A percentile compares a stretch with the other conserved stretches of the same genome.
These are phyloP conservation scores for Linyphia triangularis DNA, from an alignment of 2,888 invertebrate genomes.

Conservation along the genomic window DNA sequence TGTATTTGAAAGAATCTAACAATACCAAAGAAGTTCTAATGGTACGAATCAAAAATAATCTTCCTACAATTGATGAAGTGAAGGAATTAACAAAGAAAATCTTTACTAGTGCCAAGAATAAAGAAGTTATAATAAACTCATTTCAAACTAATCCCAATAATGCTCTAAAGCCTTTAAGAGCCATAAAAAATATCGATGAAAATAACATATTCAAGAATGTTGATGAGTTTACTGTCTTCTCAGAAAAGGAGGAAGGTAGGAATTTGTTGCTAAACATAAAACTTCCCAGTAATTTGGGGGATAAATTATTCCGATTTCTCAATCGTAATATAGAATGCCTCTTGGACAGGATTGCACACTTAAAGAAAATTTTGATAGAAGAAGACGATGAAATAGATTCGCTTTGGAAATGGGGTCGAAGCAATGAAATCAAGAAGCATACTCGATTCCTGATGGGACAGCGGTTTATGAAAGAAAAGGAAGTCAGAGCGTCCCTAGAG, in stretches of 20 bases:
- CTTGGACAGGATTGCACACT: background rate
- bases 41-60: background rate
- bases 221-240: background rate
- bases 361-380: background rate
- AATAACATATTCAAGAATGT: background rate
- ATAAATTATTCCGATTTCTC: background rate
- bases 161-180: background rate
- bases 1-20: background rate
- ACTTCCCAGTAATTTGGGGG: background rate
- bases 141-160: background rate
- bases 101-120: background rate
- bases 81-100: background rate
- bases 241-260: background rate
- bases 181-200: background rate
- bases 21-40: background rate
- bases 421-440: background rate
- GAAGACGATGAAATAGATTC: background rate
- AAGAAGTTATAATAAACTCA: background rate
- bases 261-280: background rate
- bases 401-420: background rate
- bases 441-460: conserved; percentile 19
- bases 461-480: conserved; percentile 13
- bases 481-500: conserved; percentile 16
- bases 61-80: background rate
- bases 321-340: background rate